These are phyloP conservation scores for Vulpes lagopus DNA, from an alignment of 2,113 vertebrate genomes.

Conservation along the genomic window DNA sequence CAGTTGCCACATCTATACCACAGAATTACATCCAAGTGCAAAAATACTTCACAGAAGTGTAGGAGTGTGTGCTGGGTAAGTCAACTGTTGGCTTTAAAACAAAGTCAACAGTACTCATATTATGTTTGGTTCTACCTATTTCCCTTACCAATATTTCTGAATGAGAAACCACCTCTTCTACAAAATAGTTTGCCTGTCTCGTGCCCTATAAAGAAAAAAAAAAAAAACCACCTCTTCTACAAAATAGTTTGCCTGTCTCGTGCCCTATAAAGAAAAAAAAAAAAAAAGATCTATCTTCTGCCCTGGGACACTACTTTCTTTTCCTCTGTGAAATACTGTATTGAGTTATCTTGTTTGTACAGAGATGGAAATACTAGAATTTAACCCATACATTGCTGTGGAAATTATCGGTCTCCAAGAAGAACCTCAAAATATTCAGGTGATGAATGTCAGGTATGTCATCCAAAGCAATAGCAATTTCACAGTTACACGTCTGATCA, in stretches of 20 bases:
- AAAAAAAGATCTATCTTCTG: neutral
- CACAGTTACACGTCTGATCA: neutral
- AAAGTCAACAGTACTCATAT: neutral
- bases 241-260: slow-evolving; percentile 4
- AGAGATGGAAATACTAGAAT: neutral
- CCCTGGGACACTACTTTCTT: neutral
- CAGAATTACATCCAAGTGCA: neutral
- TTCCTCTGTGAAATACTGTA: neutral
- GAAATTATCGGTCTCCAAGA: neutral
- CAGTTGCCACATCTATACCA: neutral
- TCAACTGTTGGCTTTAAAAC: neutral
- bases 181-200: neutral
- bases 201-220: neutral
- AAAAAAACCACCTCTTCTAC: neutral
- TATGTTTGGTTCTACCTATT: neutral
- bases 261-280: neutral
- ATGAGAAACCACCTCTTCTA: neutral
- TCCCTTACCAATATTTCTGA: slow-evolving; percentile 10
- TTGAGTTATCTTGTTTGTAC: neutral
- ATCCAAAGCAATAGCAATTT: slow-evolving; percentile 37
- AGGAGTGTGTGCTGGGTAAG: neutral
- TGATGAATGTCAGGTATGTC: neutral
- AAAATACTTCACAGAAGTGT: neutral
- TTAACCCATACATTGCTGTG: neutral
- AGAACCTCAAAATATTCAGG: slow-evolving; percentile 20